These are phyloP conservation scores for Cylloceria caligata DNA, from an alignment of 2,888 invertebrate genomes.

Conservation along the genomic window DNA sequence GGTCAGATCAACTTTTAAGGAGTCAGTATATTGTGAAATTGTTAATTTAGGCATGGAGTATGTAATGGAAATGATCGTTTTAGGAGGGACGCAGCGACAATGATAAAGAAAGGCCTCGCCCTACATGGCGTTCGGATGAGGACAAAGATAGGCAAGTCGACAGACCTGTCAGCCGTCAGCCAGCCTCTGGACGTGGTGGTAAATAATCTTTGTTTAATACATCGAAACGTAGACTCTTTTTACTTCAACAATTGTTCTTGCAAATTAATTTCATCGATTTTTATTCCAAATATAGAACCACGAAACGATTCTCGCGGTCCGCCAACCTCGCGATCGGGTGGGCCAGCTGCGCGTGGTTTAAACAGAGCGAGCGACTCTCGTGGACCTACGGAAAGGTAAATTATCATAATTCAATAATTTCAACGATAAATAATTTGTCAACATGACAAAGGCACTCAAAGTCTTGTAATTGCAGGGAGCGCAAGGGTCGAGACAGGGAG, in stretches of 20 bases:
- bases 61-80: slow-evolving; percentile 41
- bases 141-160: slow-evolving; percentile 76
- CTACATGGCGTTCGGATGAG: slow-evolving; percentile 79
- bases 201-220: slow-evolving; percentile 27
- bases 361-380: slow-evolving; percentile 74
- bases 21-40: neutral
- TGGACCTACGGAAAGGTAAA: slow-evolving; percentile 74
- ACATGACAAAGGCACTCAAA: neutral
- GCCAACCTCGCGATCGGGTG: slow-evolving; percentile 68
- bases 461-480: slow-evolving; percentile 70
- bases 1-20: too few relatives aligned
- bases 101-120: slow-evolving; percentile 75
- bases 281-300: slow-evolving; percentile 67
- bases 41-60: neutral
- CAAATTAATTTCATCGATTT: slow-evolving; percentile 1
- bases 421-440: neutral
- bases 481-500: slow-evolving; percentile 77
- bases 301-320: slow-evolving; percentile 74
- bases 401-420: neutral
- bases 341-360: slow-evolving; percentile 66
- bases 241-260: neutral
- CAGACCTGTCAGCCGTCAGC: slow-evolving; percentile 70
- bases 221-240: neutral
- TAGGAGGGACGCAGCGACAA: slow-evolving; percentile 80
- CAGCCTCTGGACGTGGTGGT: slow-evolving; percentile 75